Conservation (phyloP, 1,140 invertebrate genomes). For the Calycopis cecrops region DNA sequence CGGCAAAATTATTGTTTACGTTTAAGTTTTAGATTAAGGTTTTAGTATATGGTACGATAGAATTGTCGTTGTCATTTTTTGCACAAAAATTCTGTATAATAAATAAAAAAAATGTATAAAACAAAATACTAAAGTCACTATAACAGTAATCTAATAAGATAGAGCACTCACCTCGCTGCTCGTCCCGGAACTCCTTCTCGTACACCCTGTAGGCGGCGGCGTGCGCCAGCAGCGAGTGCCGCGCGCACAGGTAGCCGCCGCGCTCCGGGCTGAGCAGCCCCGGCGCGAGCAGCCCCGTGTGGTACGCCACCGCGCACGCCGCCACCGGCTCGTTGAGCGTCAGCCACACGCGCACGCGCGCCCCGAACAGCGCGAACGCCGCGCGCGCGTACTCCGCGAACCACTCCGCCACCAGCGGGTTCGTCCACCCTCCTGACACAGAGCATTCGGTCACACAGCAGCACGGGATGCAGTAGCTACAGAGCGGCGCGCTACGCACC, state of each 20-base stretch:
- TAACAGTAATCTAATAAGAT: too few relatives aligned
- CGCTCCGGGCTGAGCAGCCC: not conserved
- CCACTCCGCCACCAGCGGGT: slow-evolving; percentile 12
- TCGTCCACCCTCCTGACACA: slow-evolving; percentile 14
- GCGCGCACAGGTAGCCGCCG: slow-evolving; percentile 5
- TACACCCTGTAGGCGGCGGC: slow-evolving; percentile 6
- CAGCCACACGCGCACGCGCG: slow-evolving; percentile 11
- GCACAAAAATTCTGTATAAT: too few relatives aligned
- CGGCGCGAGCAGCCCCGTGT: not conserved
- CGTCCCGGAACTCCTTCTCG: slow-evolving; percentile 2
- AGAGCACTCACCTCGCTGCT: not conserved
- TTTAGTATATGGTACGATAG: too few relatives aligned
- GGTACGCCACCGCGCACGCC: not conserved
- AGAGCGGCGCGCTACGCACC: slow-evolving; percentile 21
- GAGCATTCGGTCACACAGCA: too few relatives aligned
- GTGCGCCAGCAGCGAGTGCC: slow-evolving; percentile 9
- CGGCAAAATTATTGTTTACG: too few relatives aligned
- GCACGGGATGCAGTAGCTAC: too few relatives aligned
- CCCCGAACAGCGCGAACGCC: slow-evolving; percentile 1
- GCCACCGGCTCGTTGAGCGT: slow-evolving; percentile 11
- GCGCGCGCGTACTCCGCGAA: slow-evolving; percentile 11
- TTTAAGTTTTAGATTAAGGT: too few relatives aligned
- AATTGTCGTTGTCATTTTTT: too few relatives aligned
- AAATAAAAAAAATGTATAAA: too few relatives aligned
- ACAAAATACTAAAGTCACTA: too few relatives aligned